Base-by-base conservation (phyloP, 2,797 vertebrate genomes). In the Pelochelys cantorii region DNA sequence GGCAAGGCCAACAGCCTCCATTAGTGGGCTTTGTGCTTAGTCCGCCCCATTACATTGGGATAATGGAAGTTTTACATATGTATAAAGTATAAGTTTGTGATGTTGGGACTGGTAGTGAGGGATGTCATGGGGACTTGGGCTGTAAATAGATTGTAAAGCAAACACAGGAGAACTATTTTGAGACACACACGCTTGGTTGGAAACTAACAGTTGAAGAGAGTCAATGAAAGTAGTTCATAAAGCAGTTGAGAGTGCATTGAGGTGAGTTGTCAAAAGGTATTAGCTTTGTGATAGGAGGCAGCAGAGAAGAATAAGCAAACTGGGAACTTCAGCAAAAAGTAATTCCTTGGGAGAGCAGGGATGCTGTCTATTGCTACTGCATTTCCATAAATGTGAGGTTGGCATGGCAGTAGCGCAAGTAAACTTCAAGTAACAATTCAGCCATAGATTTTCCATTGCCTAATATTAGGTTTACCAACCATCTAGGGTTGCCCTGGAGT, bases 401-500 rank as follows among this genome's bases (percentile, higher is more conserved):
- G 27, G 20, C 15, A 31, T 25, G 65, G 34, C 5, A 84, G 34
- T 37, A 86, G 13, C 6, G 31, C 1, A 3, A 4, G 17, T 37
- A 81, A 34, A 68, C 55, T 42, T 86, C 68, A 87, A 81, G 82
- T 37, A 77, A 11, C 52, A 87, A 80, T 27, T 20, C 17, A 79
- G 68, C 14, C 52, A 9, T 4, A 75, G 20, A 4, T 7, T 75
- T 89, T 85, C 65, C 17, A 68, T 15, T 59, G 4, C 27, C 52
- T 71, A 37, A 34, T 18, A 60, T 7, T 53, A 52, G 57, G 75
- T 4, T 93, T 94, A 42, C 80, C 81, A 87, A 85, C 57, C 57
- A 11, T 59, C 25, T 59, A 59, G 57, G 25, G 25, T 59, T 59
- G 57, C 25, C 25, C 57, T 13, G 25, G 25, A 59, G 2, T 59